A percentile compares a stretch with the other conserved stretches of the same genome.
Evolutionary conservation across 2,797 vertebrate species (phyloP).

Genomic region (Gambelia wislizenii): DNA sequence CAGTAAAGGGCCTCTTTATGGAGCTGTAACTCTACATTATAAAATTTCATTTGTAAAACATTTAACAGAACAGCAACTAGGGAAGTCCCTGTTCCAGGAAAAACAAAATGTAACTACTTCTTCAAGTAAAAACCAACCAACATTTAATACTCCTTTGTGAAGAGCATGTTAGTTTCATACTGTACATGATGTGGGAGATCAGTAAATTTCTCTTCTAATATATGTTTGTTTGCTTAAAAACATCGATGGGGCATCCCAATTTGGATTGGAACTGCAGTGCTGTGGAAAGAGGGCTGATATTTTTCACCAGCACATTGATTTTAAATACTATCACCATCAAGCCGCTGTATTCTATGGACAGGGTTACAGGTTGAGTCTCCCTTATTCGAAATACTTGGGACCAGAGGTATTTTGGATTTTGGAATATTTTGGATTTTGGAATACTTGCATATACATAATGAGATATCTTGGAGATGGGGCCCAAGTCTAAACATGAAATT

Average conservation of each 20-base stretch:
- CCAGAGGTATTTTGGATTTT: too few species aligned
- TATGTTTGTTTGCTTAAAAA: not conserved
- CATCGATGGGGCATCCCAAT: not conserved
- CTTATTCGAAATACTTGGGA: too few species aligned
- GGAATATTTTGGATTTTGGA: too few species aligned
- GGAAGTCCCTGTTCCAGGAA: not conserved
- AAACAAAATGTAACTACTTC: not conserved
- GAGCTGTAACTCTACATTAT: slow-evolving; percentile 23
- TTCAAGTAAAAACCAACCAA: not conserved
- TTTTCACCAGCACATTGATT: not conserved
- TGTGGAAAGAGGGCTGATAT: not conserved
- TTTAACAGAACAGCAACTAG: not conserved
- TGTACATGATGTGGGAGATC: not conserved
- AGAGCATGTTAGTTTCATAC: not conserved
- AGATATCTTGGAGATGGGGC: too few species aligned
- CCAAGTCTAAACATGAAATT: too few species aligned
- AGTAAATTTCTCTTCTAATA: not conserved
- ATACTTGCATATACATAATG: too few species aligned
- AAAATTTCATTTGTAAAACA: not conserved
- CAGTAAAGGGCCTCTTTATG: not conserved
- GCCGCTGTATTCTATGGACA: not conserved
- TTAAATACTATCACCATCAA: not conserved
- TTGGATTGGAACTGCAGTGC: too few species aligned
- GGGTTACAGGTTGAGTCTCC: too few species aligned
- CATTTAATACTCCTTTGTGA: not conserved